Base-by-base conservation (phyloP, 1,140 invertebrate genomes). In the Listronotus oregonensis region DNA sequence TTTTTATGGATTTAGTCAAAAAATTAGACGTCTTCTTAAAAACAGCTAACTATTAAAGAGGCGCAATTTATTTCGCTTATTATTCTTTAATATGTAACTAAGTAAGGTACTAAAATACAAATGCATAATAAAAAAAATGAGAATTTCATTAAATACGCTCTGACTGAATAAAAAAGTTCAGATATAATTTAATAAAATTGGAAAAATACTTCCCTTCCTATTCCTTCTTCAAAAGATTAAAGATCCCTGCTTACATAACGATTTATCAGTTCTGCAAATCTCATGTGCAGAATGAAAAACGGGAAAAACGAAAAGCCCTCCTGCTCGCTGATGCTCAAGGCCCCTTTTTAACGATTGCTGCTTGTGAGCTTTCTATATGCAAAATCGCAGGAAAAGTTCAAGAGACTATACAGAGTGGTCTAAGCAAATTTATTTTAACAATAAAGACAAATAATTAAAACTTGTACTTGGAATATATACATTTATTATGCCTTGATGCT, bases 191-290 rank as follows among this genome's bases (percentile, higher is more conserved):
- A 49, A 49, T 49, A 49, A 21, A 21, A 49, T 49, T 21, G 17
- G 18, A 61, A 61, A 61, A 42, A 51, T 37, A 37, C 49, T 47
- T 46, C 34, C n/a, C 51, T 54, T 12, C 21, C 57, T n/a, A 47
- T 64, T 52, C 27, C 8, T 21, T 39, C n/a, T 14, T 46, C 6
- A 56, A 64, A 64, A 64, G 62, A 64, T 64, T 64, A 64, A 64
- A 64, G 62, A 46, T 64, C 51, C 52, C 62, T 64, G 50, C 52
- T 58, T 65, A 65, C 63, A 65, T 65, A 58, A 58, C 63, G 63
- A 65, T 65, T 65, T 65, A 65, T 65, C 63, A 65, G 63, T 65
- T 49, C 54, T 51, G 63, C 54, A 65, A 65, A 65, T 65, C 63
- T 65, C 63, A 65, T 65, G 63, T 65, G 63, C 63, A 51, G 63